These are phyloP conservation scores for Scrobipalpa atriplicella DNA, from an alignment of 2,888 invertebrate genomes.

Conservation along the genomic window DNA sequence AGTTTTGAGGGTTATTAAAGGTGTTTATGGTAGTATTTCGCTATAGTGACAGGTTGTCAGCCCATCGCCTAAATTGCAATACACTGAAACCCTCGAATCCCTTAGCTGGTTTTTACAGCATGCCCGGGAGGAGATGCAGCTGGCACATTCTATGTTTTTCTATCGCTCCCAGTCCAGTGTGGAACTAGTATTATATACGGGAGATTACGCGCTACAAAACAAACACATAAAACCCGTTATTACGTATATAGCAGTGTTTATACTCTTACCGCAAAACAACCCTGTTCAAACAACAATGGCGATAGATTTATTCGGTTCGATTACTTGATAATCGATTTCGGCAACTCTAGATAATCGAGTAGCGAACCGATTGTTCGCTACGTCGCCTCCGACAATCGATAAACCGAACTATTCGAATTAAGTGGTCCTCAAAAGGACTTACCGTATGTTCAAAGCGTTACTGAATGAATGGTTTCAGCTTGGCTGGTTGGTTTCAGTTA, in stretches of 20 bases:
- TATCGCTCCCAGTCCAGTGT: no score
- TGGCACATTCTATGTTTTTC: no score
- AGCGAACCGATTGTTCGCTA: constrained; percentile 1
- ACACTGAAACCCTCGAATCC: no score
- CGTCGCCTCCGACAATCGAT: constrained; percentile 5
- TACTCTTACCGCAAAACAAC: neutral
- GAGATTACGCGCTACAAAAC: no score
- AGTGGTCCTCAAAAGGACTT: neutral
- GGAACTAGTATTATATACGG: no score
- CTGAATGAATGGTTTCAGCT: neutral
- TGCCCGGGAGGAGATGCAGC: no score
- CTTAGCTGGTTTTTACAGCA: no score
- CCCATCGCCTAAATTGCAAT: no score
- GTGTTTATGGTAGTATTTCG: no score
- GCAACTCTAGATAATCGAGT: neutral
- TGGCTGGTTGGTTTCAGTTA: neutral
- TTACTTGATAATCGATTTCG: neutral
- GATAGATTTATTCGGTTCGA: neutral
- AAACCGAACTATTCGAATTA: neutral
- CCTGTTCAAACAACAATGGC: neutral
- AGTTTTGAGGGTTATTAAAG: no score
- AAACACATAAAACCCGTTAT: no score
- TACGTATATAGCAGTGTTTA: neutral
- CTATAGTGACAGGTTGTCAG: no score
- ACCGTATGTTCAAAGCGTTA: neutral